Conservation (phyloP, 2,797 vertebrate genomes). For the Arvicola amphibius region DNA sequence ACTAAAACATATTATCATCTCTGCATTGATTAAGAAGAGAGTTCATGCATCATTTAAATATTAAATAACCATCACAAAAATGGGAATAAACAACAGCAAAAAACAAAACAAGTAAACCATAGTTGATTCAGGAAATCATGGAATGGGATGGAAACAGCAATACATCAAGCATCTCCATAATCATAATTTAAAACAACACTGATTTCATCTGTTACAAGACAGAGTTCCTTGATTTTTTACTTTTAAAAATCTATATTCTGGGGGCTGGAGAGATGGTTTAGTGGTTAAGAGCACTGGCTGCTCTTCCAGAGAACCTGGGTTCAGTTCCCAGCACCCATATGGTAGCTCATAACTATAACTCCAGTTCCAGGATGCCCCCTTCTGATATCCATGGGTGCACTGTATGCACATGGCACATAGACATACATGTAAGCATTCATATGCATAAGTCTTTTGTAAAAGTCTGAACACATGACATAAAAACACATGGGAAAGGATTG, state of each 20-base stretch:
- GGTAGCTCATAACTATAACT: neutral
- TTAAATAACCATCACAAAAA: neutral
- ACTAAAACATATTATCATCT: neutral
- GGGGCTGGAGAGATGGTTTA: neutral
- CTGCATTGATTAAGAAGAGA: neutral
- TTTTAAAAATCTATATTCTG: neutral
- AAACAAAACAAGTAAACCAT: neutral
- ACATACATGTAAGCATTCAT: neutral
- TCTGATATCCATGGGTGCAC: neutral
- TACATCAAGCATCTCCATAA: neutral
- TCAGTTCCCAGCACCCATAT: neutral
- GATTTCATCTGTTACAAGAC: neutral
- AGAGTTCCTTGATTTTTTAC: neutral
- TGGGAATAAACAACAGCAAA: neutral
- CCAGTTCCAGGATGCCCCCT: neutral
- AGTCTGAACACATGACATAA: neutral
- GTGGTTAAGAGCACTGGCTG: neutral
- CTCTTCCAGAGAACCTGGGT: neutral
- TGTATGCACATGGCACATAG: neutral
- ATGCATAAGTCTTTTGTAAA: neutral
- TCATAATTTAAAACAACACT: neutral
- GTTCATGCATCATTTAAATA: neutral
- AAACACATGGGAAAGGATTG: neutral
- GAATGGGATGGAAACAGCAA: constrained; percentile 12
- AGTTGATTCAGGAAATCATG: neutral